These are phyloP conservation scores for Dynastes tityus DNA, from an alignment of 2,888 invertebrate species.

Conservation along the genomic window DNA sequence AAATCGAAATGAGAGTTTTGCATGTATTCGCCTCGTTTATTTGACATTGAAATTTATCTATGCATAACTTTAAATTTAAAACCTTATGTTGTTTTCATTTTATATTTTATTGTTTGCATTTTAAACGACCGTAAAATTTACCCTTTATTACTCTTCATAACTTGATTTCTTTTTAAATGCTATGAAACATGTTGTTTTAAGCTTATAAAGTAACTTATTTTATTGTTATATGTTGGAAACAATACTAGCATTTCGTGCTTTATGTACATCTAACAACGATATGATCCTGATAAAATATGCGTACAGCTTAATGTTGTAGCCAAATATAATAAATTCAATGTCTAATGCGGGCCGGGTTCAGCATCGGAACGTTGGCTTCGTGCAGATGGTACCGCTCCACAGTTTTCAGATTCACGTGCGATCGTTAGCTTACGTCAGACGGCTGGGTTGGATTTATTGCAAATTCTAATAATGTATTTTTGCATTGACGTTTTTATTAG, in stretches of 20 bases:
- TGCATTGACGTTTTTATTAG: slow-evolving; percentile 21
- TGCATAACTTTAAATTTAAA: no score
- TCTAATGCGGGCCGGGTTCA: neutral
- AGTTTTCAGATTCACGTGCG: slow-evolving; percentile 14
- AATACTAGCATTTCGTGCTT: neutral
- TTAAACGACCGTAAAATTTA: neutral
- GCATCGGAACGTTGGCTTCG: neutral
- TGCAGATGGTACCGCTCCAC: neutral
- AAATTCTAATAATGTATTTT: slow-evolving; percentile 1
- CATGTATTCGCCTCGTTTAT: no score
- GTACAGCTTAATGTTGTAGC: slow-evolving; percentile 3
- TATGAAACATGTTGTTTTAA: neutral
- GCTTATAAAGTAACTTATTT: neutral
- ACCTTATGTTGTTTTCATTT: no score
- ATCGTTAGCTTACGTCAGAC: slow-evolving; percentile 4
- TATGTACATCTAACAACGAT: neutral
- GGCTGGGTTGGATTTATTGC: neutral
- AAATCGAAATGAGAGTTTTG: no score
- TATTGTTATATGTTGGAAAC: neutral
- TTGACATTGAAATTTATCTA: no score
- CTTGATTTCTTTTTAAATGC: neutral
- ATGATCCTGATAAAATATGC: no score
- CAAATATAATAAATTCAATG: slow-evolving; percentile 24
- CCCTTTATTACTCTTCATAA: neutral
- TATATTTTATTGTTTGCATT: neutral